Base-by-base conservation (phyloP, 2,797 vertebrate genomes). In the Ceryle rudis region DNA sequence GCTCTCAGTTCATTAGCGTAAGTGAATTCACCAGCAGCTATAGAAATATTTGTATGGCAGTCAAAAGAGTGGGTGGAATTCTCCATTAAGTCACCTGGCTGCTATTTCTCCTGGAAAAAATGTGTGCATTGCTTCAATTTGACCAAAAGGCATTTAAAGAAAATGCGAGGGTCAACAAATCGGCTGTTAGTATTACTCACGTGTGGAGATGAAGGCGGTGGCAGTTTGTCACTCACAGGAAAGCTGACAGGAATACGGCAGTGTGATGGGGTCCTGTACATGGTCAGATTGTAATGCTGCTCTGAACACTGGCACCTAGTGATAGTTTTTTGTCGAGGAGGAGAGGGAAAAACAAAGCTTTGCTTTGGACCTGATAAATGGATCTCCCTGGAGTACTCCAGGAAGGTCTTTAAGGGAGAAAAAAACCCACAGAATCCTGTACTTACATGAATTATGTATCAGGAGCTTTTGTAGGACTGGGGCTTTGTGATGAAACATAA, bases 331-430 rank as follows among this genome's bases (percentile, higher is more conserved):
- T 65, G 39, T 42, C 3, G 2, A 55, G 69, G 4, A 55, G 65
- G 49, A 73, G 44, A 10, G 44, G 47, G 49, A 73, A 89, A 93
- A 95, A 46, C 89, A 92, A 92, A 93, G 72, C 84, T 83, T 91
- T 93, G 52, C 82, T 94, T 87, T 93, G 75, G 37, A 58, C 58
- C 81, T 28, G 72, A 66, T 92, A 83, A 86, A 74, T 23, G 42
- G 44, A 64, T 81, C 31, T 89, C 81, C 69, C 86, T 3, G 3
- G 89, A 87, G 89, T 25, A 25, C 64, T 89, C 57, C 46, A 41
- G 55, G 42, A 89, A 82, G 84, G 67, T 57, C 71, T 80, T 44
- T 42, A 73, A 87, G 82, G 75, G 28, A 15, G n/a, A 81, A 85
- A 64, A 81, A 51, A 58, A 41, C 19, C 26, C 37, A 65, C 22